Evolutionary conservation across 2,888 invertebrate genomes (phyloP), one percentile per base, ranked within the genome.

Genomic region (Drosophila yooni): DNA sequence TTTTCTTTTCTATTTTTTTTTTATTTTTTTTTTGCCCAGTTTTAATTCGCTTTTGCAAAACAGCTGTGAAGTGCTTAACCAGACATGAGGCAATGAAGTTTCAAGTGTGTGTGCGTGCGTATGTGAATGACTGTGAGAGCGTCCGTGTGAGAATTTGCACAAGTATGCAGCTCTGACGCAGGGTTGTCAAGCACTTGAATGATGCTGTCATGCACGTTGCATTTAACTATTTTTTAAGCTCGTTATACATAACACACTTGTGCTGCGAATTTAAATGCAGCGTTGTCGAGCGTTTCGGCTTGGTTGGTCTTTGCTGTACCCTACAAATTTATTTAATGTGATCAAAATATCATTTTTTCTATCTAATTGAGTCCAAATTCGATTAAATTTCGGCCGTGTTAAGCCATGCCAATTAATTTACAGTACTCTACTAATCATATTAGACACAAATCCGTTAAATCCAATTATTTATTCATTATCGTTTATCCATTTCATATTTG

Each of bases 61-160:
- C 72, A 66, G 59, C 66, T 76, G 79, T 83, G 73, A 84, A 82
- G 82, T 87, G 70, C 51, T 40, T 63, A 46, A 63, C 40, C 88
- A 87, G 84, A 87, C 82, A 78, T 65, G 53, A 43, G 50, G 59
- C 53, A 71, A 81, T 72, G 61, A 74, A 68, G 80, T 67, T 82
- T 88, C 79, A 70, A 83, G 79, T 74, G 72, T 59, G 50, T 21
- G 36, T 43, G 36, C 46, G 29, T 57, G 54, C 33, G 34, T 46
- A n/a, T 38, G 15, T 21, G 56, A 13, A 27, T n/a, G 25, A 54
- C 27, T 38, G 27, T n/a, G 11, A 8, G 27, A 7, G 50, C 27
- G 51, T 48, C 46, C 29, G 63, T 61, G 64, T 60, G 65, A 48
- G 31, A n/a, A 8, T 67, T 18, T 50, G 21, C 51, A 51, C 18